Evolutionary conservation across 2,888 invertebrate species (phyloP).

Genomic region (Tachina grossa): DNA sequence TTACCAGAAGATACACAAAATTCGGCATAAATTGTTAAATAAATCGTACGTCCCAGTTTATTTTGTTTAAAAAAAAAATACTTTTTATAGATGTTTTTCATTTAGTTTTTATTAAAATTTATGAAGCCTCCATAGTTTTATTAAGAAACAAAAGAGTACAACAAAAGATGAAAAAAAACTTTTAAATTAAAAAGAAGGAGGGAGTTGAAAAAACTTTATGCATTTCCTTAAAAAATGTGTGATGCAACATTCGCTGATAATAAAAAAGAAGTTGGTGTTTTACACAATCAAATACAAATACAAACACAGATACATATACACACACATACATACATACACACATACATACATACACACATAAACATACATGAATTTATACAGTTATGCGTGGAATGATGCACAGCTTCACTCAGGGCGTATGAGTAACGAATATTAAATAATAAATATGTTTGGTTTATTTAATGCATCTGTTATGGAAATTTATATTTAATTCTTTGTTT

Average conservation of each 20-base stretch:
- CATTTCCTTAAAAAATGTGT: conserved; percentile 23
- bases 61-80: not conserved
- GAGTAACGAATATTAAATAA: conserved; percentile 9
- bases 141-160: conserved; percentile 22
- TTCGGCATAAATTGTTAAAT: conserved; percentile 21
- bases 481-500: too few relatives aligned
- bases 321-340: not conserved
- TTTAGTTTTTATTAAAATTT: conserved; percentile 52
- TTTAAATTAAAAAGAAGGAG: conserved; percentile 45
- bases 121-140: conserved; percentile 57
- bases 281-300: not conserved
- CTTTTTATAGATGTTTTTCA: too few relatives aligned
- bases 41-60: too few relatives aligned
- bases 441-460: not conserved
- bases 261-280: not conserved
- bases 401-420: not conserved
- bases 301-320: too few relatives aligned
- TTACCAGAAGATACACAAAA: too few relatives aligned
- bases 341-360: not conserved
- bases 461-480: too few relatives aligned
- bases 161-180: conserved; percentile 24
- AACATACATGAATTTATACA: not conserved
- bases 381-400: not conserved
- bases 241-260: conserved; percentile 17
- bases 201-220: not conserved